Conservation (phyloP, 2,888 invertebrate species). For the Chloroclysta siterata region DNA sequence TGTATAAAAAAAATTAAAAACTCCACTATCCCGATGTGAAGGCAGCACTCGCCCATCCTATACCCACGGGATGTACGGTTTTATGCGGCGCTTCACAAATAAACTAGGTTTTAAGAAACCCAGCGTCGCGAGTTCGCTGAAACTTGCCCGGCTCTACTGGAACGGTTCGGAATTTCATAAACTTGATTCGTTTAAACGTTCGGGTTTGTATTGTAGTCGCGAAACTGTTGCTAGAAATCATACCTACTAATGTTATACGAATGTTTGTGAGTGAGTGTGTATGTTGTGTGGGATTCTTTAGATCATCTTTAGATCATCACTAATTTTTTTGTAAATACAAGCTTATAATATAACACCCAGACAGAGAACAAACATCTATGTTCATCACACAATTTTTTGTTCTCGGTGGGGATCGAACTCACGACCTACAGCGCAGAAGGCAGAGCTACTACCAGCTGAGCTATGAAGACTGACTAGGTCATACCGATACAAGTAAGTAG, state of each 20-base stretch:
- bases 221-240: not conserved
- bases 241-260: no score
- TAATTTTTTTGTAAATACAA: no score
- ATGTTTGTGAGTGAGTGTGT: no score
- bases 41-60: conserved; percentile 41
- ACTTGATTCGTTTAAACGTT: conserved; percentile 28
- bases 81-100: conserved; percentile 61
- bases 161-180: conserved; percentile 44
- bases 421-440: no score
- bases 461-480: no score
- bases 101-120: conserved; percentile 62
- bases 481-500: conserved; percentile 12
- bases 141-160: conserved; percentile 47
- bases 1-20: not conserved
- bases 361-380: no score
- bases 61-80: conserved; percentile 60
- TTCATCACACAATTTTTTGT: no score
- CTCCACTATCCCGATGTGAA: conserved; percentile 35
- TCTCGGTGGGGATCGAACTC: no score
- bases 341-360: no score
- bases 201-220: conserved; percentile 1
- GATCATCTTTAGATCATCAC: no score
- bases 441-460: no score
- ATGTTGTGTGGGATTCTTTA: no score
- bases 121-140: conserved; percentile 30